Conservation (phyloP, 2,888 invertebrate species). For the Tinea semifulvella region DNA sequence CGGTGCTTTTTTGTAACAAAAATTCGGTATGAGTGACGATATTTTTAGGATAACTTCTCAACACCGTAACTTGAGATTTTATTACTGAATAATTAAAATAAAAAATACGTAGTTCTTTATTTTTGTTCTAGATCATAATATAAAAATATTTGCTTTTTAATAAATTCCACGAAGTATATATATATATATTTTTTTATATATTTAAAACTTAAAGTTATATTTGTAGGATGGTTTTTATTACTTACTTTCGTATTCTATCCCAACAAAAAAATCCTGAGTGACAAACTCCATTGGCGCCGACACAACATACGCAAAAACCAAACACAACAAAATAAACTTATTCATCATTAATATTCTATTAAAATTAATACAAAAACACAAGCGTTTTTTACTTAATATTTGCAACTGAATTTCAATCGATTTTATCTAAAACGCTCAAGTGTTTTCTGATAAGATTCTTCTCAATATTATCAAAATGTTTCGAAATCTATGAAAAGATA, state of each 20-base stretch:
- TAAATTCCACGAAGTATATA: no score
- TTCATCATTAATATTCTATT: slow-evolving; percentile 15
- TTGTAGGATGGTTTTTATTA: no score
- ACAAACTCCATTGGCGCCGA: slow-evolving; percentile 31
- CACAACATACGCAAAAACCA: slow-evolving; percentile 15
- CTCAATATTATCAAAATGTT: not conserved
- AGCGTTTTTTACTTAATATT: not conserved
- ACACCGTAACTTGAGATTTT: no score
- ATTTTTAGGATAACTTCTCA: no score
- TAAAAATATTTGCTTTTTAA: no score
- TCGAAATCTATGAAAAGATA: not conserved
- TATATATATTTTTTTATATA: no score
- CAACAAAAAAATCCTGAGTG: slow-evolving; percentile 40
- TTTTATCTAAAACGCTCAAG: not conserved
- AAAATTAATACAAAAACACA: not conserved
- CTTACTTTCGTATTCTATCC: slow-evolving; percentile 54
- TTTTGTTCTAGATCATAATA: no score
- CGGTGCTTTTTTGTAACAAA: no score
- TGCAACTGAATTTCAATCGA: slow-evolving; percentile 6
- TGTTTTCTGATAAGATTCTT: not conserved
- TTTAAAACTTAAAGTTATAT: no score
- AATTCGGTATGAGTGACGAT: no score
- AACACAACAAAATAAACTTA: slow-evolving; percentile 22
- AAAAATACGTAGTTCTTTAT: no score
- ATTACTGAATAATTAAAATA: no score